Conservation (phyloP, 2,888 invertebrate genomes). For the Andrena haemorrhoa region DNA sequence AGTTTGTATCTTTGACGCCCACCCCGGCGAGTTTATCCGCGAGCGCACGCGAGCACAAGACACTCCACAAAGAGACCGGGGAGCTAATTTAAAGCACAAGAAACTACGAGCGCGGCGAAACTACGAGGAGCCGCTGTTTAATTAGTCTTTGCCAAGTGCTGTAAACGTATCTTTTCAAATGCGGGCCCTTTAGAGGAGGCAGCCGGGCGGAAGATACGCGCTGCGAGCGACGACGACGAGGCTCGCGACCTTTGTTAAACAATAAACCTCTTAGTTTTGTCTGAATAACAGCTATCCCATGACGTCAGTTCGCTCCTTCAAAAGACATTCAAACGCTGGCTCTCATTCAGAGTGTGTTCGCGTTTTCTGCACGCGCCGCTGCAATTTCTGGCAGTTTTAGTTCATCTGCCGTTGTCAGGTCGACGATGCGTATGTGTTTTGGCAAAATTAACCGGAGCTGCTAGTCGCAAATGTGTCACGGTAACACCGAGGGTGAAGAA, state of each 20-base stretch:
- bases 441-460: neutral
- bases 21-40: slow-evolving; percentile 33
- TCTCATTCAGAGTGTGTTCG: neutral
- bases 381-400: neutral
- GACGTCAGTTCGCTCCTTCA: neutral
- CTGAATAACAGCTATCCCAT: neutral
- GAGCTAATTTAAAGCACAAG: slow-evolving; percentile 54
- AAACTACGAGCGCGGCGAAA: slow-evolving; percentile 47
- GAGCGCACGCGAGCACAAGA: slow-evolving; percentile 3
- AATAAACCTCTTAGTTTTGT: slow-evolving; percentile 25
- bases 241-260: slow-evolving; percentile 17
- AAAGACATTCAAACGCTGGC: neutral
- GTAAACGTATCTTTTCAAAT: slow-evolving; percentile 59
- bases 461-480: neutral
- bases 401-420: neutral
- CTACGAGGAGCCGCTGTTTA: slow-evolving; percentile 52
- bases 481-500: neutral
- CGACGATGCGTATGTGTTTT: neutral
- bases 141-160: slow-evolving; percentile 42
- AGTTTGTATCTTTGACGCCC: slow-evolving; percentile 37
- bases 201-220: slow-evolving; percentile 41
- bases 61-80: slow-evolving; percentile 9
- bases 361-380: neutral
- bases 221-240: slow-evolving; percentile 6
- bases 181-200: slow-evolving; percentile 40